These are phyloP conservation scores for Pomatostomus ruficeps DNA, from an alignment of 2,113 vertebrate species.

Conservation along the genomic window DNA sequence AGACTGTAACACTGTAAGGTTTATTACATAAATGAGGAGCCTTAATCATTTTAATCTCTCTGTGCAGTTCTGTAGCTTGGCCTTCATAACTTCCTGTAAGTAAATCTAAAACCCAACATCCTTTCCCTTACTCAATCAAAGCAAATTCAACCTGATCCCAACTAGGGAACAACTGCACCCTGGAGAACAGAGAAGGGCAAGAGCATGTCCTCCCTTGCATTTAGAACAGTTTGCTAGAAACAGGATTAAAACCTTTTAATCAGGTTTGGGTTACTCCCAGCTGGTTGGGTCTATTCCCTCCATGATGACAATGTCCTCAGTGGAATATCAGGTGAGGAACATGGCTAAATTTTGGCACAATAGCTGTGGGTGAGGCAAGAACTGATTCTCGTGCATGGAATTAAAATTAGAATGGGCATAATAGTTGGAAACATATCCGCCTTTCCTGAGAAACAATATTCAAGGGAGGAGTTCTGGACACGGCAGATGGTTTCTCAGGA, in stretches of 20 bases:
- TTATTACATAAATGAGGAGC: conserved; percentile 55
- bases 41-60: conserved; percentile 53
- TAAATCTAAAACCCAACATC: not conserved
- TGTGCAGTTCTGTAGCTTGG: not conserved
- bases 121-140: not conserved
- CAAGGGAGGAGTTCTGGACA: not conserved
- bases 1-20: conserved; percentile 25
- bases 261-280: not conserved
- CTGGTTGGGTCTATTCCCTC: not conserved
- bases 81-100: conserved; percentile 30
- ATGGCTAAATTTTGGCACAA: not conserved
- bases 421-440: not conserved
- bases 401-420: not conserved
- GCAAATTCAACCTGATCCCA: not conserved
- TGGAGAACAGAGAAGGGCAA: not conserved
- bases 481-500: not conserved
- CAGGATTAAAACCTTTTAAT: not conserved
- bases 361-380: not conserved
- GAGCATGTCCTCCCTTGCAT: not conserved
- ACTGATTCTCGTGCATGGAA: not conserved
- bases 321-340: not conserved
- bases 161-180: not conserved
- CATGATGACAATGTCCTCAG: not conserved
- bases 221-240: not conserved
- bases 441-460: not conserved